Conservation (phyloP, 53 echinoderm and acorn worm genomes). For the Echinometra lucunter region DNA sequence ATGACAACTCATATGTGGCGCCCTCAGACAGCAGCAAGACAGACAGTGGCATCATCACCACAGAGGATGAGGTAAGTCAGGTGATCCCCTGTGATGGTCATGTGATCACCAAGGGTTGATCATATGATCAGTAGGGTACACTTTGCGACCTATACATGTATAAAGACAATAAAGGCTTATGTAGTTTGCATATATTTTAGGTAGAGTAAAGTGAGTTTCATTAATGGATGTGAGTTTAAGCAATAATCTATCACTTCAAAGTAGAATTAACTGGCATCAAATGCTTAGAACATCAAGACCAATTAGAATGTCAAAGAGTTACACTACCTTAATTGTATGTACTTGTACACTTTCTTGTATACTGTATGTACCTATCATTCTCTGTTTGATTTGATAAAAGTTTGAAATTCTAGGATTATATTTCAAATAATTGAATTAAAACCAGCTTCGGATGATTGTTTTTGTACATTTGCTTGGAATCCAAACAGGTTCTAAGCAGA, state of each 20-base stretch:
- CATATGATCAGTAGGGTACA: neutral
- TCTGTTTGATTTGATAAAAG: neutral
- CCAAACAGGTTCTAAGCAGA: neutral
- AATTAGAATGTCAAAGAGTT: neutral
- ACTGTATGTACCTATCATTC: neutral
- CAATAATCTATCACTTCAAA: no score
- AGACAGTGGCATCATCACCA: slow-evolving; percentile 68
- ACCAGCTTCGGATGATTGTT: neutral
- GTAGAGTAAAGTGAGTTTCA: no score
- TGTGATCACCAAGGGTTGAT: neutral
- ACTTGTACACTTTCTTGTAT: no score
- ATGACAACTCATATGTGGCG: slow-evolving; percentile 62
- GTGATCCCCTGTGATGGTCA: slow-evolving; percentile 17
- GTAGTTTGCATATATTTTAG: no score
- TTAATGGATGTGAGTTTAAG: no score
- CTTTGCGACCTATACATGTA: no score
- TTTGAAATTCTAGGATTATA: neutral
- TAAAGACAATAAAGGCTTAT: no score
- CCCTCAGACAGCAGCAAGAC: slow-evolving; percentile 72
- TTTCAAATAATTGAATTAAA: neutral
- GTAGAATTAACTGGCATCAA: no score
- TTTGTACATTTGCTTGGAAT: neutral
- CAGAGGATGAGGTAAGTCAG: slow-evolving; percentile 63
- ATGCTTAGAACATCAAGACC: neutral
- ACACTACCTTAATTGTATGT: neutral